These are phyloP conservation scores for Columbina picui DNA, from an alignment of 2,113 vertebrate genomes.

Conservation along the genomic window DNA sequence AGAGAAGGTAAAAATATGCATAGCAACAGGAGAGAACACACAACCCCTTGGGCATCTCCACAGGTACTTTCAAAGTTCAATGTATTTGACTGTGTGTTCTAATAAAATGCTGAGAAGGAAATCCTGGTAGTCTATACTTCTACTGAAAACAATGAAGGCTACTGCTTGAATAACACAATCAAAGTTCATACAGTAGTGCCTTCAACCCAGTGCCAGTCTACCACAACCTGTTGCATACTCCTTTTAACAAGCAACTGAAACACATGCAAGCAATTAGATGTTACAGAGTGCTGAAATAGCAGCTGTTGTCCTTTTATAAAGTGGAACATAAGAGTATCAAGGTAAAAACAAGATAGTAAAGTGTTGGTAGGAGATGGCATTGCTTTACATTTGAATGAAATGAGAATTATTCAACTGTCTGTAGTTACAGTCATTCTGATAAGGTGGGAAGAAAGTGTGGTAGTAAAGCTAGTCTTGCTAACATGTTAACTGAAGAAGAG, in stretches of 20 bases:
- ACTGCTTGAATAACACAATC: neutral
- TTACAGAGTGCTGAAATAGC: neutral
- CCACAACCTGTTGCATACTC: neutral
- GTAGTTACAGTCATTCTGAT: neutral
- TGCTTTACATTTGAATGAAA: neutral
- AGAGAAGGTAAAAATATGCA: neutral
- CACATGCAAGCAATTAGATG: neutral
- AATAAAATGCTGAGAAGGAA: neutral
- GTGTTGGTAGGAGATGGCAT: neutral
- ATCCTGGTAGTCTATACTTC: neutral
- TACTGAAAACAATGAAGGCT: neutral
- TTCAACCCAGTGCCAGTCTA: neutral
- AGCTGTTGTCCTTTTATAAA: neutral
- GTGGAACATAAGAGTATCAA: neutral
- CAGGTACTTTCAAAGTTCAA: neutral
- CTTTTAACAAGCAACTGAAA: neutral
- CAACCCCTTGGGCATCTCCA: fast-evolving
- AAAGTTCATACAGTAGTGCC: neutral
- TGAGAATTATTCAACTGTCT: neutral
- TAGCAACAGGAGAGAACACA: neutral
- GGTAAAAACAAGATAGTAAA: neutral
- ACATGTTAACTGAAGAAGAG: too few species aligned
- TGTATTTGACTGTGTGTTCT: neutral
- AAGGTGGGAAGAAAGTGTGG: neutral
- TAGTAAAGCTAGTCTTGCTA: neutral